These are phyloP conservation scores for Oryzias curvinotus DNA, from an alignment of 2,113 vertebrate genomes.

Conservation along the genomic window DNA sequence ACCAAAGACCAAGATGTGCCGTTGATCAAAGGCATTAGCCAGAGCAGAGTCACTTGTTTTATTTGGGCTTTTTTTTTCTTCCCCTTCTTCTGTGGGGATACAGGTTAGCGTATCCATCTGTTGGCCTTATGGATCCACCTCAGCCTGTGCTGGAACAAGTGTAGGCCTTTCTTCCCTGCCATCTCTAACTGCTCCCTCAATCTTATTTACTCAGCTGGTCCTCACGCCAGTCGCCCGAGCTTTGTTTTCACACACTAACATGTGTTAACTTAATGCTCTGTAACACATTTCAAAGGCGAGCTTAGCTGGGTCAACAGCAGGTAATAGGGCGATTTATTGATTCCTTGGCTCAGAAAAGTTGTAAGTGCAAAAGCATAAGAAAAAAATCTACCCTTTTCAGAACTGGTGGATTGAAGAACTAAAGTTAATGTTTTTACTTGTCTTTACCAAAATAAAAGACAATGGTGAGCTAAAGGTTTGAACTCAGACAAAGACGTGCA, in stretches of 20 bases:
- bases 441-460: not conserved
- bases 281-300: conserved; percentile 79
- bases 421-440: not conserved
- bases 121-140: conserved; percentile 83
- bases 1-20: conserved; percentile 81
- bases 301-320: conserved; percentile 75
- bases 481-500: conserved; percentile 3
- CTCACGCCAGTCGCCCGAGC: conserved; percentile 73
- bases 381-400: not conserved
- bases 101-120: conserved; percentile 91
- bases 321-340: conserved; percentile 77
- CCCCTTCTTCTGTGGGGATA: conserved; percentile 73
- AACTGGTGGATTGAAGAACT: not conserved
- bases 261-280: conserved; percentile 82
- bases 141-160: conserved; percentile 79
- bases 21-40: conserved; percentile 93
- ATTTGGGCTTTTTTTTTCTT: conserved; percentile 62
- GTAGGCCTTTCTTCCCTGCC: conserved; percentile 58
- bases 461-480: no score
- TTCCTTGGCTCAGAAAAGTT: conserved; percentile 46
- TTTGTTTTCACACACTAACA: conserved; percentile 81
- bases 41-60: conserved; percentile 87
- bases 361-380: not conserved
- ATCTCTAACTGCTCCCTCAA: conserved; percentile 51
- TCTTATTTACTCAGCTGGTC: conserved; percentile 81